phyloP scores from a whole-genome alignment of 1,140 invertebrate species.

The Drosophila tristis region DNA sequence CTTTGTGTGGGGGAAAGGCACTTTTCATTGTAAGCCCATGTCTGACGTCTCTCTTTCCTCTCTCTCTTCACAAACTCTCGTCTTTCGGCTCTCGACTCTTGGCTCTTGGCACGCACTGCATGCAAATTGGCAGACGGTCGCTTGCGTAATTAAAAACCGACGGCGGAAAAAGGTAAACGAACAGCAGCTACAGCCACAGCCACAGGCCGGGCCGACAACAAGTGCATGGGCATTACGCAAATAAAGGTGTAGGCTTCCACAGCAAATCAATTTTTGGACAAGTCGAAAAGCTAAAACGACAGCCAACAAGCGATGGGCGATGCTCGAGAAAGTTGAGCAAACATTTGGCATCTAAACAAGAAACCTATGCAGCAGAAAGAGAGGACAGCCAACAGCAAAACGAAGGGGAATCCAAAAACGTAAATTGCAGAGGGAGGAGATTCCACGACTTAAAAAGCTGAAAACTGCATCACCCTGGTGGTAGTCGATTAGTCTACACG shows the following conservation, averaged over 20 bases:
- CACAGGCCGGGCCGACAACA: constrained; percentile 7
- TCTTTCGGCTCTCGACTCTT: too few relatives aligned
- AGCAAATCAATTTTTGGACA: constrained; percentile 35
- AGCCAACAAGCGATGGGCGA: too few relatives aligned
- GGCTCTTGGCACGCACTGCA: constrained; percentile 42
- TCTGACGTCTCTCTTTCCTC: too few relatives aligned
- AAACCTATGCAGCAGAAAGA: too few relatives aligned
- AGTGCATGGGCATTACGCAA: constrained; percentile 44
- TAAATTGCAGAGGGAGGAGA: too few relatives aligned
- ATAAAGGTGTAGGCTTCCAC: constrained; percentile 16
- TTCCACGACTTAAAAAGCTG: not conserved
- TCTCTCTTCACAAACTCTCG: too few relatives aligned
- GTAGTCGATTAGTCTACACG: constrained; percentile 19
- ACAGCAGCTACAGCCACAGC: constrained; percentile 10
- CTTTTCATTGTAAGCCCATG: constrained; percentile 45
- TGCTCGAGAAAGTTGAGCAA: constrained; percentile 35
- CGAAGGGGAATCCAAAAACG: constrained; percentile 8
- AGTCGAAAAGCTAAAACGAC: not conserved
- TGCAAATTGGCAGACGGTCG: constrained; percentile 48
- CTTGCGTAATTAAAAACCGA: constrained; percentile 48
- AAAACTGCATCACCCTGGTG: constrained; percentile 24
- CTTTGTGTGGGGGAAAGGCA: constrained; percentile 34
- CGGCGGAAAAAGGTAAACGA: constrained; percentile 13
- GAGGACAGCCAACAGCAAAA: too few relatives aligned
- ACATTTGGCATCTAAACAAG: constrained; percentile 6